Conservation (phyloP, 2,888 invertebrate genomes). For the Lasioglossum vierecki region DNA sequence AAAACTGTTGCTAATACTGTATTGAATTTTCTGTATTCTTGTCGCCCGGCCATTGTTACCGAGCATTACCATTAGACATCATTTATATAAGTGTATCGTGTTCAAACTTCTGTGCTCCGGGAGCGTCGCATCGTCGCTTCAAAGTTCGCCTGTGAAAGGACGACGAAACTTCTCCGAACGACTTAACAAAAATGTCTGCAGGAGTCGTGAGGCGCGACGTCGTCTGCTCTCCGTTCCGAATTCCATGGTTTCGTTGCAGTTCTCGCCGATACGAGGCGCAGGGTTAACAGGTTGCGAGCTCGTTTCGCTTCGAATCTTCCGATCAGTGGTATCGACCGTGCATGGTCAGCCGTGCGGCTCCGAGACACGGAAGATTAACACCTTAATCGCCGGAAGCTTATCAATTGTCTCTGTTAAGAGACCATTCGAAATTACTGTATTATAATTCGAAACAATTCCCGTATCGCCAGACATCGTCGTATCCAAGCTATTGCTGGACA, state of each 20-base stretch:
- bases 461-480: too few species aligned
- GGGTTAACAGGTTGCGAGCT: background rate
- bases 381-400: background rate
- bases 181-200: background rate
- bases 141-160: background rate
- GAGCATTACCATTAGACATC: slow-evolving; percentile 1
- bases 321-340: slow-evolving; percentile 7
- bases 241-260: background rate
- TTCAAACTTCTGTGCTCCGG: background rate
- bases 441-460: background rate
- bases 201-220: background rate
- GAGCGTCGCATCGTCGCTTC: background rate
- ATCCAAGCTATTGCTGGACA: background rate
- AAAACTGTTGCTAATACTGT: too few species aligned
- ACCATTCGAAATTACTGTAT: background rate
- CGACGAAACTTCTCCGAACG: background rate
- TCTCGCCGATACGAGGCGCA: background rate
- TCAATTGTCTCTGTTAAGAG: background rate
- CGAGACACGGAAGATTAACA: background rate
- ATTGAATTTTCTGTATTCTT: too few species aligned
- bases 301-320: background rate
- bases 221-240: background rate
- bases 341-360: background rate
- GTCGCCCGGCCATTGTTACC: background rate
- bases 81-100: background rate